These are phyloP conservation scores for Lasioglossum zephyrum DNA, from an alignment of 2,888 invertebrate genomes.

Conservation along the genomic window DNA sequence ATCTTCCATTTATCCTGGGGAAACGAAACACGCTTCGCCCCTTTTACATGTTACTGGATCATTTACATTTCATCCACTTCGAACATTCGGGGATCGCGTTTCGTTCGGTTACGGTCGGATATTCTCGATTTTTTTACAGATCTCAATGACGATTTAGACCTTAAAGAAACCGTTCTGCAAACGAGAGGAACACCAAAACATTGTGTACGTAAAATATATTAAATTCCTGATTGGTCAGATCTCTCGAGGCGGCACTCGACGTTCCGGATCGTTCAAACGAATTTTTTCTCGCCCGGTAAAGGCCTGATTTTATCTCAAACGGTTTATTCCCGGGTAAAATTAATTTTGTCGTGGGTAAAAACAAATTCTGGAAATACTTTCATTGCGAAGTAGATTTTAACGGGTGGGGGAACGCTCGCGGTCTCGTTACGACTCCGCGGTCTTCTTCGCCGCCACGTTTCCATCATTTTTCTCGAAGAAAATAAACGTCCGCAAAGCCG, in stretches of 20 bases:
- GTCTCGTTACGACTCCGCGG: constrained; percentile 37
- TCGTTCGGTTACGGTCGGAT: too few relatives aligned
- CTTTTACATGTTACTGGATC: not conserved
- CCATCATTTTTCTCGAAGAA: constrained; percentile 57
- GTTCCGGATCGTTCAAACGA: constrained; percentile 3
- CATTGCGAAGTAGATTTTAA: constrained; percentile 29
- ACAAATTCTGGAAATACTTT: constrained; percentile 18
- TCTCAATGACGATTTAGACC: not conserved
- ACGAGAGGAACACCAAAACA: not conserved
- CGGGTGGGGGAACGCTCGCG: constrained; percentile 39
- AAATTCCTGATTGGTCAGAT: not conserved
- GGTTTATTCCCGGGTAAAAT: constrained; percentile 14
- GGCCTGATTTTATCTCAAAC: not conserved
- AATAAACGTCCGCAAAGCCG: constrained; percentile 55
- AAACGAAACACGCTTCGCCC: not conserved
- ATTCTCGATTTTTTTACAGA: not conserved
- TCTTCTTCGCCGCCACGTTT: constrained; percentile 51
- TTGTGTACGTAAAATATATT: not conserved
- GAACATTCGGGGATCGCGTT: too few relatives aligned
- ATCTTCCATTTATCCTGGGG: not conserved
- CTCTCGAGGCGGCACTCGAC: not conserved
- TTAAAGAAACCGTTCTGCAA: not conserved
- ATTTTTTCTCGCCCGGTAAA: not conserved
- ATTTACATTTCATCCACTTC: not conserved
- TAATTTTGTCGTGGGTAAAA: constrained; percentile 13